Evolutionary conservation across 2,888 invertebrate species (phyloP).

Genomic region (Xestia ashworthii): DNA sequence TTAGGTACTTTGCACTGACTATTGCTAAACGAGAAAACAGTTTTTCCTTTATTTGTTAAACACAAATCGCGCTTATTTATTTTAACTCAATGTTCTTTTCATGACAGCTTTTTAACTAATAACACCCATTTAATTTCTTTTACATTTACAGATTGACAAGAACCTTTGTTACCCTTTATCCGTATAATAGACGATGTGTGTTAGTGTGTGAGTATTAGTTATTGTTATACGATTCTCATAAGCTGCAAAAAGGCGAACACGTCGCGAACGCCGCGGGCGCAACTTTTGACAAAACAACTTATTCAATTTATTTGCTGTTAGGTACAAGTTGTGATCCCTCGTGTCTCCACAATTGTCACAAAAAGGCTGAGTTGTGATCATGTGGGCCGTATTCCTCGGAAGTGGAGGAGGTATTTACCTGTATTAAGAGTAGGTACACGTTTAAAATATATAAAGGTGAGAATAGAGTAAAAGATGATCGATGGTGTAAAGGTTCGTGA

Average conservation of each 20-base stretch:
- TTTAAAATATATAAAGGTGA: not conserved
- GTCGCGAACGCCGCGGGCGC: constrained; percentile 81
- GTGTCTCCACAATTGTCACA: constrained; percentile 74
- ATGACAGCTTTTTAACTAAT: constrained; percentile 35
- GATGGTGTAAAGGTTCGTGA: too few relatives aligned
- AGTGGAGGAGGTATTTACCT: constrained; percentile 8
- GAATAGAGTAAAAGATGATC: not conserved
- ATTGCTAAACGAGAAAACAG: not conserved
- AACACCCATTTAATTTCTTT: constrained; percentile 52
- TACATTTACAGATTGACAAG: constrained; percentile 45
- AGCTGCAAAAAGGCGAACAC: constrained; percentile 86
- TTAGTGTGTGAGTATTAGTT: constrained; percentile 72
- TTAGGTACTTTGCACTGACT: not conserved
- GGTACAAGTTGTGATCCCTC: constrained; percentile 77
- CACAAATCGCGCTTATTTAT: constrained; percentile 31
- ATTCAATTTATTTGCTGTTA: constrained; percentile 87
- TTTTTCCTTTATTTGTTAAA: constrained; percentile 6
- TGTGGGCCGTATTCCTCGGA: constrained; percentile 28
- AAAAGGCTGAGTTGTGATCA: constrained; percentile 74
- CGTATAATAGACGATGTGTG: constrained; percentile 52
- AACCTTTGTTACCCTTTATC: constrained; percentile 60
- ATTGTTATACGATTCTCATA: constrained; percentile 77
- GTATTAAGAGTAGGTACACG: not conserved
- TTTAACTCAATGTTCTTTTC: constrained; percentile 38
- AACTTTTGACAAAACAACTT: constrained; percentile 79